Conservation (phyloP, 1,140 invertebrate genomes). For the Drosophila parabipectinata region DNA sequence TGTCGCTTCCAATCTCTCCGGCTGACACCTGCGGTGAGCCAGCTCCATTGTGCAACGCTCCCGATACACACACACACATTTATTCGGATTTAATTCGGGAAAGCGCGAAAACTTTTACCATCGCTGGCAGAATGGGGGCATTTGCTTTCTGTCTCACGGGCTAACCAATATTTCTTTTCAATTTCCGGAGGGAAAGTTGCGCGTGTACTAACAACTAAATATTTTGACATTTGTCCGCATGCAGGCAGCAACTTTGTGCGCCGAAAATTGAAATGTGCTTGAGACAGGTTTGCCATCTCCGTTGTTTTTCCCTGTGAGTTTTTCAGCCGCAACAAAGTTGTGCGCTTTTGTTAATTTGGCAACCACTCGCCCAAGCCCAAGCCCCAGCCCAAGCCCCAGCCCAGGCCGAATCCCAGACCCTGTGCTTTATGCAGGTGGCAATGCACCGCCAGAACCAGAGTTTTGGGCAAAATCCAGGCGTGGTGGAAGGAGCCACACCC, state of each 20-base stretch:
- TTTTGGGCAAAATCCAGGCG: neutral
- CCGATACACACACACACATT: conserved; percentile 29
- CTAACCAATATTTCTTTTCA: conserved; percentile 78
- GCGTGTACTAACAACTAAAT: conserved; percentile 70
- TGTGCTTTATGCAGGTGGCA: conserved; percentile 46
- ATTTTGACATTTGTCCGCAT: conserved; percentile 77
- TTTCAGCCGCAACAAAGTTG: conserved; percentile 60
- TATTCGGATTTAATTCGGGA: conserved; percentile 52
- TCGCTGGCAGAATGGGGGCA: conserved; percentile 24
- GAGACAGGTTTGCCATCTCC: conserved; percentile 72
- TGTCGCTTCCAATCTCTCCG: conserved; percentile 52
- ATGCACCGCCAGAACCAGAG: conserved; percentile 13
- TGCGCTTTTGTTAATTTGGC: conserved; percentile 73
- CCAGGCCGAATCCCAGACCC: neutral
- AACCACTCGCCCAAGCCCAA: conserved; percentile 29
- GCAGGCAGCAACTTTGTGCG: conserved; percentile 55
- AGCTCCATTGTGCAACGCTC: conserved; percentile 7
- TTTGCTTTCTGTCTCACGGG: conserved; percentile 23
- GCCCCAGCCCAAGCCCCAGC: neutral
- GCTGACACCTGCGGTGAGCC: conserved; percentile 68
- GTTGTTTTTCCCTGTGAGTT: conserved; percentile 58
- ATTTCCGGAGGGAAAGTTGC: conserved; percentile 63
- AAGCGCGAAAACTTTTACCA: conserved; percentile 27
- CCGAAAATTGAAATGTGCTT: conserved; percentile 77
- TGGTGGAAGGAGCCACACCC: conserved; percentile 11